Conservation (phyloP, 2,888 invertebrate species). For the Pharmacophagus antenor region DNA sequence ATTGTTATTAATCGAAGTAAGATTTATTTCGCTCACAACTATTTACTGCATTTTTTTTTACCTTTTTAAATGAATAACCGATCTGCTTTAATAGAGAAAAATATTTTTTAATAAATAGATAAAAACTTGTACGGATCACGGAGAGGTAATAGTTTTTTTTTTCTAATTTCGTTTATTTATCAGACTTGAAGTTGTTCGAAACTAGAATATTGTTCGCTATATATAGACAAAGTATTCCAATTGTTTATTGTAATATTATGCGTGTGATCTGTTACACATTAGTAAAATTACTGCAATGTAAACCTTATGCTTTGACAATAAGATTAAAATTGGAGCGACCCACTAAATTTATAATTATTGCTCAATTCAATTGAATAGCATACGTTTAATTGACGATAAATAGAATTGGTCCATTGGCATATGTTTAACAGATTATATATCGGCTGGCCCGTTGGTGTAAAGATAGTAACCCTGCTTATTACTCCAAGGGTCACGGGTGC, state of each 20-base stretch:
- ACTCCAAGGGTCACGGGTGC: no score
- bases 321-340: constrained; percentile 1
- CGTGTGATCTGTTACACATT: background rate
- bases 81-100: no score
- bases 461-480: no score
- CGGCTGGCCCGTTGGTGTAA: no score
- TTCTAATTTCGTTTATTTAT: background rate
- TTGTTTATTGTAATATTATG: background rate
- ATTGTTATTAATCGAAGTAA: no score
- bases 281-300: background rate
- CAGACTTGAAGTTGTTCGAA: background rate
- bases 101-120: no score
- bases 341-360: background rate
- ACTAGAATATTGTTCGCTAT: background rate
- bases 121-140: no score
- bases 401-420: background rate
- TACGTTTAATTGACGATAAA: background rate
- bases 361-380: background rate
- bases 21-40: no score
- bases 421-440: no score
- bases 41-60: no score
- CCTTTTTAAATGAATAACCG: no score
- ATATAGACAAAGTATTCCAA: background rate
- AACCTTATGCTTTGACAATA: background rate
- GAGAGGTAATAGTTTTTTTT: background rate